Percentiles rank a stretch among this genome's conserved stretches.
These are phyloP conservation scores for Anomalospiza imberbis DNA, from an alignment of 2,797 vertebrate species.

Conservation along the genomic window DNA sequence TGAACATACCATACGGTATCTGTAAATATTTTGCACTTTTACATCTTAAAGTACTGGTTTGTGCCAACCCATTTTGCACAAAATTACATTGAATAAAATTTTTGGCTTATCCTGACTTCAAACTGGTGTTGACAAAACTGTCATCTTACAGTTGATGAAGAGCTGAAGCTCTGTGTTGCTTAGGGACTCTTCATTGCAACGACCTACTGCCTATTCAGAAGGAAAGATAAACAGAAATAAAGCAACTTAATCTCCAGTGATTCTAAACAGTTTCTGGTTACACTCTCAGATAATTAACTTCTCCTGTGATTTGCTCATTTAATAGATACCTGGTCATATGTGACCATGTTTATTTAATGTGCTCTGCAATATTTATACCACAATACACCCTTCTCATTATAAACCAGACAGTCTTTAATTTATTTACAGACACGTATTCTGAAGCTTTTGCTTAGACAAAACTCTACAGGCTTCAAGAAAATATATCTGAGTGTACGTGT, in stretches of 20 bases:
- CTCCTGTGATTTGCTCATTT: slow-evolving; percentile 23
- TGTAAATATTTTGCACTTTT: background rate
- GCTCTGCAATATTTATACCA: slow-evolving; percentile 22
- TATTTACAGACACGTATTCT: background rate
- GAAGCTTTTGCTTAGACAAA: background rate
- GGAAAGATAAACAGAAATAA: slow-evolving; percentile 50
- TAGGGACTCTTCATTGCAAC: background rate
- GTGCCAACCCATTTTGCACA: background rate
- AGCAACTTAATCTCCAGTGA: slow-evolving; percentile 20
- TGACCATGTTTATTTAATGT: slow-evolving; percentile 57
- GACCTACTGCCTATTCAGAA: background rate
- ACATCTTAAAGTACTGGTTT: background rate
- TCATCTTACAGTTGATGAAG: background rate
- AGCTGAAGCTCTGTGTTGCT: background rate
- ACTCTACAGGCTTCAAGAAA: background rate
- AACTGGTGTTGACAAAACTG: background rate
- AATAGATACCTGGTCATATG: slow-evolving; percentile 49
- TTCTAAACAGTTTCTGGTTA: background rate
- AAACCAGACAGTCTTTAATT: background rate
- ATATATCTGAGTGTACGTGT: background rate
- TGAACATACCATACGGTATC: background rate
- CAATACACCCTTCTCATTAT: slow-evolving; percentile 12
- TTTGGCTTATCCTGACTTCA: background rate
- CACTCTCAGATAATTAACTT: slow-evolving; percentile 44
- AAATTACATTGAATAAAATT: background rate